Evolutionary conservation across 2,888 invertebrate genomes (phyloP).

Genomic region (Rapana venosa): DNA sequence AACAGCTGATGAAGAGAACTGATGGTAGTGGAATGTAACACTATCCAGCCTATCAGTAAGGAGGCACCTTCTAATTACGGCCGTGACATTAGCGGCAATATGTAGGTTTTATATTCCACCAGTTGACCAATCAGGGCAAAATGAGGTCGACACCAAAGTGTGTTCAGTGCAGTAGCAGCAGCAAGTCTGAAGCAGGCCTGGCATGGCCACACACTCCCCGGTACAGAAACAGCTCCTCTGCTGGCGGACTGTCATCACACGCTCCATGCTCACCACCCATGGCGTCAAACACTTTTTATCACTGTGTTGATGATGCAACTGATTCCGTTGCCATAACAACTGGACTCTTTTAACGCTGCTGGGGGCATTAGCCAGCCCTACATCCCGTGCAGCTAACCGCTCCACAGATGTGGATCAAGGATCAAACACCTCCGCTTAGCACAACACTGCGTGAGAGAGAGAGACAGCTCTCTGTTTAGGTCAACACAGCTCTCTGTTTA

Average conservation of each 20-base stretch:
- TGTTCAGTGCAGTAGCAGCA: not conserved
- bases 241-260: not conserved
- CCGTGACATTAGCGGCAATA: too few relatives aligned
- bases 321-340: not conserved
- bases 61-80: too few relatives aligned
- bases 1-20: too few relatives aligned
- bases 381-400: not conserved
- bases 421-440: too few relatives aligned
- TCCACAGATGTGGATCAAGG: not conserved
- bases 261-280: not conserved
- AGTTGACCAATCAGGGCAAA: too few relatives aligned
- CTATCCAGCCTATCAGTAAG: too few relatives aligned
- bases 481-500: too few relatives aligned
- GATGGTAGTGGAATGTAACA: too few relatives aligned
- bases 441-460: too few relatives aligned
- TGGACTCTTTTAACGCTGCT: not conserved
- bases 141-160: not conserved
- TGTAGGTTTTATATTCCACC: too few relatives aligned
- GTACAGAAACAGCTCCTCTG: not conserved
- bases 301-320: slow-evolving; percentile 9
- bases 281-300: not conserved
- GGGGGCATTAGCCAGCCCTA: too few relatives aligned
- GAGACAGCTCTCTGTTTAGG: too few relatives aligned
- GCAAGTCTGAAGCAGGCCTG: not conserved
- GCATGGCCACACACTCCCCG: not conserved